Base-by-base conservation (phyloP, 2,888 invertebrate species). In the Hypercompe scribonia region DNA sequence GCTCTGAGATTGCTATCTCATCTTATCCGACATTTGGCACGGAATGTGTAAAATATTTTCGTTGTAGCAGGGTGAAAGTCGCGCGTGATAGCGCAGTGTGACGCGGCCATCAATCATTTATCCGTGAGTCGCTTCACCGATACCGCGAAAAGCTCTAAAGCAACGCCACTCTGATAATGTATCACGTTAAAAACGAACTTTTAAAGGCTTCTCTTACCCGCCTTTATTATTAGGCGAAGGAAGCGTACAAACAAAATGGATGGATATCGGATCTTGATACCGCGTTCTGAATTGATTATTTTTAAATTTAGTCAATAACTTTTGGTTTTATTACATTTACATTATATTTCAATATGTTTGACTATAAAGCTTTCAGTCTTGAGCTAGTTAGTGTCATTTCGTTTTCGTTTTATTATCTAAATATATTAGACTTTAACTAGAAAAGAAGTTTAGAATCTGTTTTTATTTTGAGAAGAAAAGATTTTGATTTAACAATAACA, bases 101-200 rank as follows among this genome's bases (percentile, higher is more conserved):
- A 90, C 82, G 76, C 78, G 68, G 79, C 88, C 91, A 95, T 95
- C 95, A 94, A 95, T 95, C 95, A 95, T 95, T 93, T 93, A 95
- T 93, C 92, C 92, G 87, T 87, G 89, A 90, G 87, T 88, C 90
- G 90, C 89, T 91, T 87, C 86, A 88, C 87, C 90, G 88, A 89
- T 92, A 94, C 93, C 91, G 88, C 88, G 90, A 90, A 95, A 95
- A 93, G 93, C 95, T 95, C 88, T 94, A 94, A 92, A 90, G 90
- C 92, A 88, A 89, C 89, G 90, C 89, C 91, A 90, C 90, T 90
- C 90, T 91, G 87, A 93, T 94, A 94, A 95, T 94, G 92, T 94
- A 94, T 94, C 90, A 93, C 93, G 88, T 91, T 94, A 92, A 92
- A 93, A 94, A 92, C 86, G 87, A 87, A 91, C 91, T 93, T 92